These are phyloP conservation scores for Bolinopsis microptera DNA, from an alignment of 37 sponge, comb jelly and placozoan species.

Conservation along the genomic window DNA sequence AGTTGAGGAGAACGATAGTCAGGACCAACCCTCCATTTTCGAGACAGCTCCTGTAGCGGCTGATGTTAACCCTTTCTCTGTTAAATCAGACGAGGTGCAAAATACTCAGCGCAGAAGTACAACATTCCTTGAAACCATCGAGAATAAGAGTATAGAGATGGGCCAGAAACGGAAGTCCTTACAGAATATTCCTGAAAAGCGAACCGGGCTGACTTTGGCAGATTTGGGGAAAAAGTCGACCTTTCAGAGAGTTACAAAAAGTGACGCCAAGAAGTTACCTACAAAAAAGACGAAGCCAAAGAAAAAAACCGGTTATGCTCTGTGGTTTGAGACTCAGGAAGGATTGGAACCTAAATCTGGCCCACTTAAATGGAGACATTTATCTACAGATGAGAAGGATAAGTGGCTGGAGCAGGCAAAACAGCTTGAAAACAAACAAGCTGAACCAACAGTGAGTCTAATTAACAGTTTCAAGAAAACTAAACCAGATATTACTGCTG, in stretches of 20 bases:
- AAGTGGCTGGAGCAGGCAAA: conserved; percentile 60
- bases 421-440: neutral
- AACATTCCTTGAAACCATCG: conserved; percentile 16
- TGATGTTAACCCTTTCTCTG: conserved; percentile 57
- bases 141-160: conserved; percentile 33
- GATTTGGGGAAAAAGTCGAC: conserved; percentile 5
- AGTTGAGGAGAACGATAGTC: neutral
- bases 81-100: conserved; percentile 2
- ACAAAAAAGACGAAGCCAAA: neutral
- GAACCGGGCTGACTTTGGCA: neutral
- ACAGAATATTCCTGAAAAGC: conserved; percentile 2
- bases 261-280: neutral
- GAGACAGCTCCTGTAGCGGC: neutral
- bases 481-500: neutral
- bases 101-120: conserved; percentile 56
- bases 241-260: neutral
- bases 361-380: conserved; percentile 20
- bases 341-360: neutral
- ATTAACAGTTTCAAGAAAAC: conserved; percentile 16
- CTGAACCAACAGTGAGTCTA: neutral
- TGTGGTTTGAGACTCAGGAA: conserved; percentile 44
- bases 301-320: conserved; percentile 40
- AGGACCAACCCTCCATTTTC: neutral
- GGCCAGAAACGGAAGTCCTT: neutral
- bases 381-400: conserved; percentile 37